A percentile compares a stretch with the other conserved stretches of the same genome.
Conservation (phyloP, 2,888 invertebrate species). For the Catotricha subobsoleta region DNA sequence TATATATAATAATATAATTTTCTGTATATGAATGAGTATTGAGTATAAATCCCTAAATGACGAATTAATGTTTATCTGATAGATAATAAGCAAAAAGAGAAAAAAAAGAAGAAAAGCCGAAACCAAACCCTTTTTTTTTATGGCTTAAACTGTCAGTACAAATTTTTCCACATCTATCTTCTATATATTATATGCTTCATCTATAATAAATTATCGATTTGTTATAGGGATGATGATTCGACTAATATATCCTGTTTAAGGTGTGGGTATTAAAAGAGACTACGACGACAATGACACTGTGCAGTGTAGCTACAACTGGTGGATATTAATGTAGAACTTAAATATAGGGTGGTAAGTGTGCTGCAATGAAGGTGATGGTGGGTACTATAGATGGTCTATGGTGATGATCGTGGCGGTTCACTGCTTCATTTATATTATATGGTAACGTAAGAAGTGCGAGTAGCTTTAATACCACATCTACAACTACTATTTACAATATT, state of each 20-base stretch:
- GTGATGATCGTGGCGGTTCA: too few relatives aligned
- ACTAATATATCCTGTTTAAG: constrained; percentile 5
- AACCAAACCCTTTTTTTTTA: constrained; percentile 5
- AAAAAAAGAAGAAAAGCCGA: background rate
- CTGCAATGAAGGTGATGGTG: background rate
- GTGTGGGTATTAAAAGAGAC: too few relatives aligned
- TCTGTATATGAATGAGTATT: too few relatives aligned
- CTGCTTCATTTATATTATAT: too few relatives aligned
- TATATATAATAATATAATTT: too few relatives aligned
- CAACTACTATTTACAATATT: too few relatives aligned
- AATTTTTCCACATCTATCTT: constrained; percentile 2
- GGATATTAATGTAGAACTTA: too few relatives aligned
- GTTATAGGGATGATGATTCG: constrained; percentile 5
- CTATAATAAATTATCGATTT: constrained; percentile 6
- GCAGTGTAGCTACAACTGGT: too few relatives aligned
- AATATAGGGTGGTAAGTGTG: background rate
- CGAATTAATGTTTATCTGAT: constrained; percentile 1
- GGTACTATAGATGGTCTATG: too few relatives aligned
- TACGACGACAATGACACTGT: too few relatives aligned
- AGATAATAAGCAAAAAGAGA: background rate
- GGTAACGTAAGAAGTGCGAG: too few relatives aligned
- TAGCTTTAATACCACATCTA: too few relatives aligned
- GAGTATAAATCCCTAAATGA: background rate
- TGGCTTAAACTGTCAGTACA: constrained; percentile 3
- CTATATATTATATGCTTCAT: background rate